A percentile compares a stretch with the other conserved stretches of the same genome.
These are phyloP conservation scores for Bombus polaris DNA, from an alignment of 1,140 invertebrate species.

Conservation along the genomic window DNA sequence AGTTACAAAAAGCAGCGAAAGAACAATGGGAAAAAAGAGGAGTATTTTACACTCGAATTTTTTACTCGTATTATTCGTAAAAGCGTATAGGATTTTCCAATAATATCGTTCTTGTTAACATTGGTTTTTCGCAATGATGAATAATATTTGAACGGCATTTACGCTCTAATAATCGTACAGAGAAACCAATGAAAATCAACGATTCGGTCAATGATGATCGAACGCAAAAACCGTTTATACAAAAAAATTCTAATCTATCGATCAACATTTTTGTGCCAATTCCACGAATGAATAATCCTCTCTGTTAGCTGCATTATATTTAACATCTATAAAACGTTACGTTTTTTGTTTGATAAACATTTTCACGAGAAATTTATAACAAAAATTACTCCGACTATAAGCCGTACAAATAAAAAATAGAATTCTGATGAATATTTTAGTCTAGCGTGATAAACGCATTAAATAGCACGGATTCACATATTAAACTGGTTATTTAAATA, in stretches of 20 bases:
- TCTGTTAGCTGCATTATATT: neutral
- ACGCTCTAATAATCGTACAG: neutral
- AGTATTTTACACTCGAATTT: neutral
- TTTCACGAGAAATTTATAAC: neutral
- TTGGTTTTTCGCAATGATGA: neutral
- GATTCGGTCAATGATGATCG: neutral
- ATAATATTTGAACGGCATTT: neutral
- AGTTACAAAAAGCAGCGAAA: no score
- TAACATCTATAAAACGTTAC: neutral
- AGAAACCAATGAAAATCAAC: neutral
- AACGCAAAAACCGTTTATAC: neutral
- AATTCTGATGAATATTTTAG: neutral
- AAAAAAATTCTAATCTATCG: neutral
- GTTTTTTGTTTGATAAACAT: neutral
- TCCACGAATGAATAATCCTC: neutral
- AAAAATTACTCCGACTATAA: neutral
- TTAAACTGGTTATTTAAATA: neutral
- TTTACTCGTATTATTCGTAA: neutral
- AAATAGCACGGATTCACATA: neutral
- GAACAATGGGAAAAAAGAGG: neutral
- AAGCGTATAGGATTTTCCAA: neutral
- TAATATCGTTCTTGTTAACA: neutral
- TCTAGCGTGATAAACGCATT: neutral
- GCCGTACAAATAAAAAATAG: neutral
- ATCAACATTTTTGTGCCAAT: neutral